Evolutionary conservation across 2,113 vertebrate genomes (phyloP).

Genomic region (Silurus glanis): DNA sequence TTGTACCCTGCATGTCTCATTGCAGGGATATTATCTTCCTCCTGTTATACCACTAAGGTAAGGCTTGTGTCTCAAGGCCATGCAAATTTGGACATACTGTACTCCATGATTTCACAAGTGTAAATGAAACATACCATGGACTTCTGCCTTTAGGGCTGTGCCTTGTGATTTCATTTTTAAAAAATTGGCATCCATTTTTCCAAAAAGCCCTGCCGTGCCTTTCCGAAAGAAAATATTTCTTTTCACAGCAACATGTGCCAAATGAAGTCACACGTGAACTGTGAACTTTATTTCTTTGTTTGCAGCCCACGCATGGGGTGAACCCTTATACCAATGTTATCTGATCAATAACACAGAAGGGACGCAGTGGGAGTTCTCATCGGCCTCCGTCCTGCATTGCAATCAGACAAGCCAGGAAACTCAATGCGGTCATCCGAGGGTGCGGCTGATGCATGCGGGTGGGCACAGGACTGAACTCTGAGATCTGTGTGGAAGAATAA

Average conservation of each 20-base stretch:
- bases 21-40: background rate
- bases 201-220: background rate
- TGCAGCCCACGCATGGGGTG: background rate
- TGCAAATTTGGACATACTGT: slow-evolving; percentile 6
- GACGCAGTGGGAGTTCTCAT: slow-evolving; percentile 59
- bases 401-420: slow-evolving; percentile 60
- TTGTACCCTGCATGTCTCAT: slow-evolving; percentile 38
- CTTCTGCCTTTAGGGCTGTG: slow-evolving; percentile 10
- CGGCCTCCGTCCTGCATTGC: slow-evolving; percentile 50
- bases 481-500: slow-evolving; percentile 43
- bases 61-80: background rate
- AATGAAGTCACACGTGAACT: slow-evolving; percentile 27
- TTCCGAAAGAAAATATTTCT: slow-evolving; percentile 22
- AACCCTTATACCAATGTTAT: slow-evolving; percentile 1
- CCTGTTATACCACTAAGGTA: background rate
- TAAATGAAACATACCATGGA: background rate
- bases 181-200: background rate
- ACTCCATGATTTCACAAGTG: slow-evolving; percentile 19
- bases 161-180: background rate
- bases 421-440: slow-evolving; percentile 62
- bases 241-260: background rate
- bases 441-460: slow-evolving; percentile 47
- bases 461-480: slow-evolving; percentile 27
- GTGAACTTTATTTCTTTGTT: slow-evolving; percentile 15
- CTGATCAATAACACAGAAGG: slow-evolving; percentile 23